A percentile compares a stretch with the other conserved stretches of the same genome.
phyloP scores from a whole-genome alignment of 2,888 invertebrate genomes.

The Carterocephalus palaemon region DNA sequence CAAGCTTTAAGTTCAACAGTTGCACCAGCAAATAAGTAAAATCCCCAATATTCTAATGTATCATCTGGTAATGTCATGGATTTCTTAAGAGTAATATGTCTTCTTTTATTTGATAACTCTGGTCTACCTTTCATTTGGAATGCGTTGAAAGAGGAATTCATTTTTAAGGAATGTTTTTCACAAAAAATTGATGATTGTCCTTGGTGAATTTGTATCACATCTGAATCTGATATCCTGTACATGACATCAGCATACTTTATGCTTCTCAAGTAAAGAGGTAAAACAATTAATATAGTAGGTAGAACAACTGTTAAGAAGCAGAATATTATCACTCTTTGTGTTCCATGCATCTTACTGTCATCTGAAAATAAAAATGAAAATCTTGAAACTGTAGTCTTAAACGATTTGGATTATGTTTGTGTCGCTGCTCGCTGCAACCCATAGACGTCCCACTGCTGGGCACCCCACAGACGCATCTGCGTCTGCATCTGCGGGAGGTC shows the following conservation, averaged over 20 bases:
- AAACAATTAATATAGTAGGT: constrained; percentile 85
- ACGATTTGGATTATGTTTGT: no score
- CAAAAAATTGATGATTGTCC: constrained; percentile 92
- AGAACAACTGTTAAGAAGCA: constrained; percentile 87
- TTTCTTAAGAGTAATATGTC: constrained; percentile 87
- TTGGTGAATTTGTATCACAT: constrained; percentile 89
- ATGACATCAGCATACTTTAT: constrained; percentile 86
- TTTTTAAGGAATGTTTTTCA: constrained; percentile 85
- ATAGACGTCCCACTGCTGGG: no score
- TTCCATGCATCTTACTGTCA: constrained; percentile 87
- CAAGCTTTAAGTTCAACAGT: constrained; percentile 88
- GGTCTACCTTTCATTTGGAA: constrained; percentile 86
- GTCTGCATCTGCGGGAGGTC: no score
- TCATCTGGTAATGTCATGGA: constrained; percentile 91
- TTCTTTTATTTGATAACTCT: constrained; percentile 82
- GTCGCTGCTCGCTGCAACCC: no score
- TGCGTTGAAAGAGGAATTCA: constrained; percentile 85
- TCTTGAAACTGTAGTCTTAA: no score
- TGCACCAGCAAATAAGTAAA: constrained; percentile 88
- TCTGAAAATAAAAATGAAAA: constrained; percentile 65
- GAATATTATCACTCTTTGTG: constrained; percentile 86
- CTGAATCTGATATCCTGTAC: constrained; percentile 89
- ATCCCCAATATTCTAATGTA: constrained; percentile 93
- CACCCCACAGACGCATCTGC: no score
- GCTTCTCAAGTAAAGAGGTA: constrained; percentile 88